Evolutionary conservation across 2,888 invertebrate genomes (phyloP).

Genomic region (Drosophila diplacantha): DNA sequence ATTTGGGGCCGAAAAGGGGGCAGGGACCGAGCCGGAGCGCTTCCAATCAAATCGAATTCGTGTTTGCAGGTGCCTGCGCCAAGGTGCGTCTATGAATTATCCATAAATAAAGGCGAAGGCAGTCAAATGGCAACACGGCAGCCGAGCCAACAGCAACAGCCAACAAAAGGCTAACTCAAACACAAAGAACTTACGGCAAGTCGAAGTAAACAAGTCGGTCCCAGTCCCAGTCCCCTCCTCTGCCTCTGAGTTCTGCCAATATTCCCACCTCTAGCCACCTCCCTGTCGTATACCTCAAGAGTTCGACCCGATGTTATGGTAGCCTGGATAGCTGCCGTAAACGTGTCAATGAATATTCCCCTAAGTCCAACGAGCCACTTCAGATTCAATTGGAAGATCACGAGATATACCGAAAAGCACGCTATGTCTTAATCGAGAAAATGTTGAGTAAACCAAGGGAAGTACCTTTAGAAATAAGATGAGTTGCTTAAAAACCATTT

Average conservation of each 20-base stretch:
- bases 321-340: constrained; percentile 24
- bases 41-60: constrained; percentile 46
- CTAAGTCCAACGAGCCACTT: constrained; percentile 3
- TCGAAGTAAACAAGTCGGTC: constrained; percentile 53
- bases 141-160: constrained; percentile 29
- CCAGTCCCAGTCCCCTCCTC: not conserved
- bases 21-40: constrained; percentile 26
- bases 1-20: constrained; percentile 2
- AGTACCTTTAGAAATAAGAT: not conserved
- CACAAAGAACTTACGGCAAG: constrained; percentile 45
- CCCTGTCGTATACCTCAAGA: constrained; percentile 2
- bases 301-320: constrained; percentile 18
- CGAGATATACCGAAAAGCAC: constrained; percentile 2
- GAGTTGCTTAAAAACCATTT: not conserved
- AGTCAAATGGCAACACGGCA: constrained; percentile 50
- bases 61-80: constrained; percentile 42
- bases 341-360: constrained; percentile 20
- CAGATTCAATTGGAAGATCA: constrained; percentile 14
- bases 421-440: constrained; percentile 3
- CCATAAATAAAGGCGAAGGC: constrained; percentile 52
- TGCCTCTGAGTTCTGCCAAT: not conserved
- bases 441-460: constrained; percentile 1
- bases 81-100: constrained; percentile 62
- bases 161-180: constrained; percentile 28
- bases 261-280: not conserved